Evolutionary conservation across 1,140 invertebrate genomes (phyloP), one percentile per base, ranked within the genome.

Genomic region (Drosophila arizonae): DNA sequence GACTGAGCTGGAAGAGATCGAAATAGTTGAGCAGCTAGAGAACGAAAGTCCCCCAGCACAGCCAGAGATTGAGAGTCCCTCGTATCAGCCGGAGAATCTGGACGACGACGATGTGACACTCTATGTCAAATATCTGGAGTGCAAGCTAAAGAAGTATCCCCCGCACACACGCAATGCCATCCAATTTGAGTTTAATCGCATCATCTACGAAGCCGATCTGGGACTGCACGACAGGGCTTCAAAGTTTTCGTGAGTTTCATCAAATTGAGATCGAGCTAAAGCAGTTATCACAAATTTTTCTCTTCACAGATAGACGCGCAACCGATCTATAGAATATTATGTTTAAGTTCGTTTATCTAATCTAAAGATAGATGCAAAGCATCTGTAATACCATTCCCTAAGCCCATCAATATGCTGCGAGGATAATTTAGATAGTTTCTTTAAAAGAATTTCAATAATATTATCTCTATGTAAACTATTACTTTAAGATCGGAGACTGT

Each of bases 161-260:
- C 5, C 39, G 26, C 5, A 11, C 21, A 64, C 61, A 0, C 30
- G 61, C 26, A 55, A 43, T 3, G 4, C 26, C 13, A 45, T 64
- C 28, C 50, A 64, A 43, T 54, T 39, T 10, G 6, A 64, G 13
- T 28, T 64, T 21, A 52, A 64, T 54, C 48, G 36, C 8, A 54
- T 64, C 1, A 39, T 64, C 33, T 54, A 64, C 41, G 62, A 54
- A 10, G 51, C 50, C 39, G 50, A 54, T 30, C 15, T 45, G 24
- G 62, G 51, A 15, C n/a, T 63, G 13, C 50, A 9, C 26, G 56
- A 45, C n/a, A 11, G 28, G 48, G 15, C 0, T 0, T 0, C 11
- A 0, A 41, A 43, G 2, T 11, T 11, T 41, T 4, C 41, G 52
- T 63, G 48, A 45, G 24, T 41, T 26, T 13, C 3, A 11, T 13